Evolutionary conservation across 1,140 invertebrate genomes (phyloP).

Genomic region (Thrips palmi): DNA sequence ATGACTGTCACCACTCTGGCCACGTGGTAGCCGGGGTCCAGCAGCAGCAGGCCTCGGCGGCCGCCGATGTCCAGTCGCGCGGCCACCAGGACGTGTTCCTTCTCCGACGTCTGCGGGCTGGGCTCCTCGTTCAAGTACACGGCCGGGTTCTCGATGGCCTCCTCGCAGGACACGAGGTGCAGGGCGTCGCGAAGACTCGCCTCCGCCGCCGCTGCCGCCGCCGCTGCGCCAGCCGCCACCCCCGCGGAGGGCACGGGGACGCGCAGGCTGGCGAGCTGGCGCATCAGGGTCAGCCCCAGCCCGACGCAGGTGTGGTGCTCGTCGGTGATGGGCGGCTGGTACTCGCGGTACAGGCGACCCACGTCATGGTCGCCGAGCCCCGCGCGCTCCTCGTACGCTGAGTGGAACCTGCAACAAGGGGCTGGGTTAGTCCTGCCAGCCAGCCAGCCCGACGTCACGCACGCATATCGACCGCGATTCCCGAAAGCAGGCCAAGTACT

Average conservation of each 20-base stretch:
- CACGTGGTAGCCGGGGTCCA: conserved; percentile 83
- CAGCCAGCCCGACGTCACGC: not conserved
- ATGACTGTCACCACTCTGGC: conserved; percentile 69
- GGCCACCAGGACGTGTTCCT: conserved; percentile 76
- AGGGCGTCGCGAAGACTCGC: conserved; percentile 42
- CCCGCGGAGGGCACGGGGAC: too few relatives aligned
- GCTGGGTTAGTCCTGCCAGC: not conserved
- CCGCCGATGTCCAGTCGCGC: conserved; percentile 51
- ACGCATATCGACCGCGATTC: not conserved
- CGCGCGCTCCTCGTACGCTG: conserved; percentile 44
- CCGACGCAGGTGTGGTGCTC: conserved; percentile 77
- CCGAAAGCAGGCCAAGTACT: not conserved
- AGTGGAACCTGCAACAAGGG: conserved; percentile 37
- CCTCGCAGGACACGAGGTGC: conserved; percentile 72
- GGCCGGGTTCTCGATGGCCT: conserved; percentile 47
- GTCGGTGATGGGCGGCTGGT: conserved; percentile 53
- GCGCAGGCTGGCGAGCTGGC: conserved; percentile 31
- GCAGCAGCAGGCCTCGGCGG: conserved; percentile 51
- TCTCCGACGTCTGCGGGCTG: conserved; percentile 30
- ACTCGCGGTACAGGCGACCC: conserved; percentile 49
- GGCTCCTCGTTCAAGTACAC: conserved; percentile 37
- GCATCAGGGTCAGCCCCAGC: conserved; percentile 56
- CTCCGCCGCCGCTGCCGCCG: too few relatives aligned
- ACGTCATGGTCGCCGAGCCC: conserved; percentile 35
- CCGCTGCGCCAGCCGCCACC: too few relatives aligned